Base-by-base conservation (phyloP, 2,113 vertebrate genomes). In the Meriones unguiculatus region DNA sequence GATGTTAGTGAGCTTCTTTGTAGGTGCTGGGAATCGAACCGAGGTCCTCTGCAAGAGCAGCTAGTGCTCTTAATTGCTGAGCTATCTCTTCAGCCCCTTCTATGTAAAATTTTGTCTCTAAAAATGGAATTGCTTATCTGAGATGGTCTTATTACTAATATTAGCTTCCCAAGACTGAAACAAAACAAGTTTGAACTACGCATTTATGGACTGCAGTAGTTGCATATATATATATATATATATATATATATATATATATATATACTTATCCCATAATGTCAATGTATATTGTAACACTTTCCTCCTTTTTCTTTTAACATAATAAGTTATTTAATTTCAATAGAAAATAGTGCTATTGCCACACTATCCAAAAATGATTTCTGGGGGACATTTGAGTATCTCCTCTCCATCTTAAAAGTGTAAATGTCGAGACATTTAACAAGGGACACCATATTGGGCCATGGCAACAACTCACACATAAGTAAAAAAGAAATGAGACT, bases 311-410 rank as follows among this genome's bases (percentile, higher is more conserved):
- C 30, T 95, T 75, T 46, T 65, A 46, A 65, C 10, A 52, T n/a
- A 96, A 64, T 54, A 92, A 77, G 70, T 62, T 73, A 80, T 80
- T 88, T 86, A 57, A 94, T 81, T 96, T 97, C 75, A 77, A 15
- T 87, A 50, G 78, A 95, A 93, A 89, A 81, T 70, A 84, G 62
- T 72, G 22, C 35, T 92, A 69, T 32, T 24, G 25, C 86, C 35
- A 92, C 65, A 91, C 17, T 89, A 32, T 24, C 46, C 88, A 92
- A 93, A 32, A n/a, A 81, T 90, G 54, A 17, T 22, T 25, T 75
- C n/a, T 67, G n/a, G 1, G 46, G 78, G 41, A 85, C 14, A 92
- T 93, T 75, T 90, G 46, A 67, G 6, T 76, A 0, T 38, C 54
- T 85, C 13, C 62, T 90, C 11, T 87, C 85, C 8, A 59, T 25